Evolutionary conservation across 2,113 vertebrate genomes (phyloP).

Genomic region (Heliornis fulica): DNA sequence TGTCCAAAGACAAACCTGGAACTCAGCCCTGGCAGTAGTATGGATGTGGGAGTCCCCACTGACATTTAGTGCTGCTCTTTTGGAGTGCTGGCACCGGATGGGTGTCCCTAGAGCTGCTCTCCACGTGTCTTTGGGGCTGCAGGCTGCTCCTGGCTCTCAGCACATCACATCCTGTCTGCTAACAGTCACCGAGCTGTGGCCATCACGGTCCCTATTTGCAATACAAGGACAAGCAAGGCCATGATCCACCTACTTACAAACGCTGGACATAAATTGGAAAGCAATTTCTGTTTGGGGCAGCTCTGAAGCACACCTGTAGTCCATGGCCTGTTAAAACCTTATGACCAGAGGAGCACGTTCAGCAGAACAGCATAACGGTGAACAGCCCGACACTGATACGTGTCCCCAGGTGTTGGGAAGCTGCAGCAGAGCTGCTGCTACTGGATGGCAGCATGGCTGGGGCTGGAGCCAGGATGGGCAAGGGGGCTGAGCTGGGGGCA

Average conservation of each 20-base stretch:
- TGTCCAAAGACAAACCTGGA: background rate
- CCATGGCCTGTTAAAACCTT: background rate
- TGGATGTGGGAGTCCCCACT: accelerated
- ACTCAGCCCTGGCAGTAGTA: background rate
- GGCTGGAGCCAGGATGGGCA: background rate
- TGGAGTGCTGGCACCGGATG: background rate
- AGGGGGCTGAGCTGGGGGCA: background rate
- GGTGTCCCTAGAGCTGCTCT: background rate
- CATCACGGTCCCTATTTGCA: background rate
- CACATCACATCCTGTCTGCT: background rate
- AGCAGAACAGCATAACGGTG: background rate
- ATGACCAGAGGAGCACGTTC: background rate
- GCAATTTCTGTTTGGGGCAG: background rate
- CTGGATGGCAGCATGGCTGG: background rate
- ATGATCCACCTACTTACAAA: accelerated
- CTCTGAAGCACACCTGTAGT: background rate
- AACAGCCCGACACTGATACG: background rate
- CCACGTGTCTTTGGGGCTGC: background rate
- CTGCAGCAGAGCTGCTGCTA: background rate
- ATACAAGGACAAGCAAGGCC: background rate
- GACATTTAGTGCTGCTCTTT: background rate
- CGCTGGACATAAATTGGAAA: background rate
- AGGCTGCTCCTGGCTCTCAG: background rate
- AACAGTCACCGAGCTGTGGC: background rate
- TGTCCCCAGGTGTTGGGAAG: background rate